A percentile compares a stretch with the other conserved stretches of the same genome.
Conservation (phyloP, 2,888 invertebrate species). For the Philonicus albiceps region DNA sequence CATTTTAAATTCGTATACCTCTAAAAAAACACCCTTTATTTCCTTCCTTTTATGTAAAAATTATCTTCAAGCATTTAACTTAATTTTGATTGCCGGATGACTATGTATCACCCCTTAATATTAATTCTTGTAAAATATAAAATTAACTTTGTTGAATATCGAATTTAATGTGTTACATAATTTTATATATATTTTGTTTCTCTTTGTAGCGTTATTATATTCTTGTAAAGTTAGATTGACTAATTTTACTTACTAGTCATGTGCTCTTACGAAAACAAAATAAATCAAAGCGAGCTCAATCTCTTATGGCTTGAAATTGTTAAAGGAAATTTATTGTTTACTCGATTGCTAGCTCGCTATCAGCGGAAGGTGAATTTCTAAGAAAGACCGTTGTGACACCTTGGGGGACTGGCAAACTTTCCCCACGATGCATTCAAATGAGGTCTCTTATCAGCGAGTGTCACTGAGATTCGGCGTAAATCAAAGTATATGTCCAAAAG, state of each 20-base stretch:
- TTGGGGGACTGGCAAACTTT: background rate
- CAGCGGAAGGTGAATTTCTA: background rate
- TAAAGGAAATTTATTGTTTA: background rate
- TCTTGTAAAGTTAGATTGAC: too few species aligned
- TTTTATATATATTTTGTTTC: too few species aligned
- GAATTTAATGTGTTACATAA: too few species aligned
- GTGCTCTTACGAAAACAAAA: background rate
- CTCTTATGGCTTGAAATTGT: background rate
- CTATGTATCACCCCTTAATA: too few species aligned
- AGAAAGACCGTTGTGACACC: background rate
- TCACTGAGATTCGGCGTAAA: constrained; percentile 14
- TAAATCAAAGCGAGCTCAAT: background rate
- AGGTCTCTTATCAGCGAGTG: background rate
- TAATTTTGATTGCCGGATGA: too few species aligned
- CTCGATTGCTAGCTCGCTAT: background rate
- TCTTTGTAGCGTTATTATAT: too few species aligned
- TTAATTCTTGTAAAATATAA: too few species aligned
- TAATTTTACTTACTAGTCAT: background rate
- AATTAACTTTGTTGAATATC: too few species aligned
- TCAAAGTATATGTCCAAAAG: constrained; percentile 35
- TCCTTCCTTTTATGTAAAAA: too few species aligned
- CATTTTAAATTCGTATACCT: too few species aligned
- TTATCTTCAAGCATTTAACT: too few species aligned
- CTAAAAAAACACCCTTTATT: too few species aligned
- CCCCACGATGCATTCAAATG: background rate